A percentile compares a stretch with the other conserved stretches of the same genome.
Evolutionary conservation across 2,113 vertebrate species (phyloP).

Genomic region (Tachycineta bicolor): DNA sequence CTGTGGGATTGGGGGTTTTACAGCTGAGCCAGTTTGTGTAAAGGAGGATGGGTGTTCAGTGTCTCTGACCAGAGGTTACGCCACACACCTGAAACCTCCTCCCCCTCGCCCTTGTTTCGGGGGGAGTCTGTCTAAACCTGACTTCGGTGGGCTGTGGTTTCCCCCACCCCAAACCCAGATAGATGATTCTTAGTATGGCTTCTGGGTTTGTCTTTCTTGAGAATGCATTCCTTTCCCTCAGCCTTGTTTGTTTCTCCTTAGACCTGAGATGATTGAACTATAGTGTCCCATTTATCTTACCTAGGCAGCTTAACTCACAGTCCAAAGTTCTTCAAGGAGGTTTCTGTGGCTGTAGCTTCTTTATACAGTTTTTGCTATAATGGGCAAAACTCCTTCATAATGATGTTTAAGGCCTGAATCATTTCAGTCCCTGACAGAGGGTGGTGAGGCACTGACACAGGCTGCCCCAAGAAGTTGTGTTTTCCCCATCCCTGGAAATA

Average conservation of each 20-base stretch:
- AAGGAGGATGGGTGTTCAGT: background rate
- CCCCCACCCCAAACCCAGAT: background rate
- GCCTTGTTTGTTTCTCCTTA: background rate
- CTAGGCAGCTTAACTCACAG: background rate
- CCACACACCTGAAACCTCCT: background rate
- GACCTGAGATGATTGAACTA: background rate
- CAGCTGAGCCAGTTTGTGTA: background rate
- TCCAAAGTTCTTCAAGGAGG: background rate
- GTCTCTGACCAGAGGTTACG: background rate
- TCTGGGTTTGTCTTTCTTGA: background rate
- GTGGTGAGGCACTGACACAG: background rate
- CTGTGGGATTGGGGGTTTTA: background rate
- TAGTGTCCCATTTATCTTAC: background rate
- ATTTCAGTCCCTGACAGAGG: background rate
- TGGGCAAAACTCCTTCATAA: background rate
- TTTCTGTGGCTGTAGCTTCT: background rate
- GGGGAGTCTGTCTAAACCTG: background rate
- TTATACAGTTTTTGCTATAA: background rate
- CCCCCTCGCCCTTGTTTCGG: background rate
- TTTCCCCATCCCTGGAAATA: background rate
- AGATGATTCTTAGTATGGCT: background rate
- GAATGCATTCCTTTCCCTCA: background rate
- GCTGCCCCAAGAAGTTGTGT: background rate
- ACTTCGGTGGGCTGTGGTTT: too few species aligned
- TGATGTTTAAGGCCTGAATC: background rate